Evolutionary conservation across 2,797 vertebrate genomes (phyloP), one percentile per base, ranked within the genome.

Genomic region (Cygnus olor): DNA sequence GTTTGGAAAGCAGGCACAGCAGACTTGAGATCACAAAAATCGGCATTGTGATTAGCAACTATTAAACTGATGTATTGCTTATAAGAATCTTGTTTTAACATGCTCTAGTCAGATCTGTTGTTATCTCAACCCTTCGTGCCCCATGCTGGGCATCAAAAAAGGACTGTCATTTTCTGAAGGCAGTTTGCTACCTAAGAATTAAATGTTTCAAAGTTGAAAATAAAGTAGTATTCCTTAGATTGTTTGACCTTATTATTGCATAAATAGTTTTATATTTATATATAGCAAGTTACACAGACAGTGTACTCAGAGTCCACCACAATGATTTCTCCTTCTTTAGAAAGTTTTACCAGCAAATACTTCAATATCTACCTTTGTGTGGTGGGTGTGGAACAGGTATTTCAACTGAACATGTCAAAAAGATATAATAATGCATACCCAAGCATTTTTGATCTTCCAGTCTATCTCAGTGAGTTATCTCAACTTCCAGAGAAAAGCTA

Each of bases 381-480:
- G 36, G 28, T 24, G 38, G 47, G 40, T 17, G 28, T 21, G 13
- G 20, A n/a, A 51, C 4, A 38, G 22, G 40, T 8, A 47, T 32
- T 30, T 32, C 21, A 78, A 16, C 63, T 49, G 16, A 85, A 36
- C 20, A 53, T 57, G 36, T 49, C 30, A 78, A 85, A 87, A 89
- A 58, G 34, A 30, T 9, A 4, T n/a, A 78, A 78, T 51, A 72
- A 69, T 28, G 3, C 30, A 8, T 63, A 10, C 63, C 40, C 40
- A 76, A 84, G 14, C 20, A 57, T 72, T 94, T 79, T 51, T 69
- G 32, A 72, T 69, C 25, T 86, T 85, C 42, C 47, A 51, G 20
- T 80, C 40, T 79, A 54, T 94, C 80, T 90, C 56, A 51, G 6
- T 87, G 86, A 94, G 58, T 87, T 94, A 92, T 32, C 40, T 40